Base-by-base conservation (phyloP, 2,797 vertebrate genomes). In the Potorous gilbertii region DNA sequence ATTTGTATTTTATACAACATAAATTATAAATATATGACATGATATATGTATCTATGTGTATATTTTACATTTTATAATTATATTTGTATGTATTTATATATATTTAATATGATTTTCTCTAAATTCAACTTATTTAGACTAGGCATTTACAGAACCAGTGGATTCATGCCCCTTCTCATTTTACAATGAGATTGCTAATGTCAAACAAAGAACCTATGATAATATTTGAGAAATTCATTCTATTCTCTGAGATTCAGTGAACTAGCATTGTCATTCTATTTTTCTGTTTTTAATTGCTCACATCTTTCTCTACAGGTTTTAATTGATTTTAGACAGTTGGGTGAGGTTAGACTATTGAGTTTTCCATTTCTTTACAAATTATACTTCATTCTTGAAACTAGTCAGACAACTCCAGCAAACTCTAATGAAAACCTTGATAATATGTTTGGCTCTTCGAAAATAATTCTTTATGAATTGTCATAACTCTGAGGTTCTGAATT, bases 321-420 rank as follows among this genome's bases (percentile, higher is more conserved):
- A 95, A 62, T 50, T 90, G 81, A 93, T 92, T 90, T 40, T 62
- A 24, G 59, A 54, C 93, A 55, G 29, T 95, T 54, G 54, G 54
- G 0, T 46, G 29, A 92, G 34, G n/a, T 91, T 16, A 62, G 40
- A 9, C 1, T 87, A 87, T 59, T 91, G 24, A 87, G 9, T 55
- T 55, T 90, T 94, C 56, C 11, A 1, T 93, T 93, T 94, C 90
- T 90, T 31, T 46, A 92, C 81, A 96, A 96, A 90, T 96, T 87
- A 95, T 54, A 55, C 91, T 95, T 57, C 92, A 93, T 91, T 0
- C 24, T 31, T 57, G 59, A 92, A 87, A 87, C 40, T 50, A 50
- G 74, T 87, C 74, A 46, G 40, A 50, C 74, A 50, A 87, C 40
- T 87, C 21, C 40, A 87, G 40, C 21, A 87, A 87, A 50, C 40